Conservation (phyloP, 2,113 vertebrate species). For the Chascanopsetta lugubris region DNA sequence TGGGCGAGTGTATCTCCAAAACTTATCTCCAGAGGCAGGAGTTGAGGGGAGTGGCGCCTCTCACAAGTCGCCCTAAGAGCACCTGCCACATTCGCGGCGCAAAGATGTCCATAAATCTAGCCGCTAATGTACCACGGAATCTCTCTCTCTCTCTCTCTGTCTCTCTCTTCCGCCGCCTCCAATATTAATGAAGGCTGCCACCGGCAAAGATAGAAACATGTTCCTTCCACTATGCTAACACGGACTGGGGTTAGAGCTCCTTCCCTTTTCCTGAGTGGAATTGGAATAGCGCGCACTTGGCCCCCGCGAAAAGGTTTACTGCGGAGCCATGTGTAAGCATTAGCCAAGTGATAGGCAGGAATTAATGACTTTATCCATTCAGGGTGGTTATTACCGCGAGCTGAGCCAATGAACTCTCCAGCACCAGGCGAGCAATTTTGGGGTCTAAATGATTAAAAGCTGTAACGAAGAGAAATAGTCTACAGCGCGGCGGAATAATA, state of each 20-base stretch:
- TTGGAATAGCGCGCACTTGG: constrained; percentile 28
- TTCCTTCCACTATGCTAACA: constrained; percentile 64
- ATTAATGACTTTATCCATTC: constrained; percentile 52
- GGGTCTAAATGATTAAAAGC: constrained; percentile 57
- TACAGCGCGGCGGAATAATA: constrained; percentile 31
- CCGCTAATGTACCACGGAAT: constrained; percentile 76
- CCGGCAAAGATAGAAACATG: constrained; percentile 65
- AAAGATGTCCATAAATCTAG: constrained; percentile 80
- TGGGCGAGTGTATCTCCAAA: constrained; percentile 7
- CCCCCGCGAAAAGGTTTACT: constrained; percentile 25
- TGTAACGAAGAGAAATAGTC: constrained; percentile 47
- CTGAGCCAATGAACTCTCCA: constrained; percentile 41
- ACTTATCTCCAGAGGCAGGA: constrained; percentile 51
- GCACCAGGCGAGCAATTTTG: constrained; percentile 28
- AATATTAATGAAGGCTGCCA: constrained; percentile 80
- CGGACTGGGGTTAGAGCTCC: constrained; percentile 51
- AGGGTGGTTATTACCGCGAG: constrained; percentile 35
- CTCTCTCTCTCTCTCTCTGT: constrained; percentile 48
- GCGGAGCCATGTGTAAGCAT: constrained; percentile 43
- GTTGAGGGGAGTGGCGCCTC: constrained; percentile 31
- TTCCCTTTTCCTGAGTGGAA: constrained; percentile 41
- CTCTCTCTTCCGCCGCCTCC: constrained; percentile 53
- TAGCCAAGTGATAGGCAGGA: constrained; percentile 45
- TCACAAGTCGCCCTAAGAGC: constrained; percentile 73
- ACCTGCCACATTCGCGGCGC: constrained; percentile 72